Base-by-base conservation (phyloP, 2,113 vertebrate genomes). In the Heterocephalus glaber region DNA sequence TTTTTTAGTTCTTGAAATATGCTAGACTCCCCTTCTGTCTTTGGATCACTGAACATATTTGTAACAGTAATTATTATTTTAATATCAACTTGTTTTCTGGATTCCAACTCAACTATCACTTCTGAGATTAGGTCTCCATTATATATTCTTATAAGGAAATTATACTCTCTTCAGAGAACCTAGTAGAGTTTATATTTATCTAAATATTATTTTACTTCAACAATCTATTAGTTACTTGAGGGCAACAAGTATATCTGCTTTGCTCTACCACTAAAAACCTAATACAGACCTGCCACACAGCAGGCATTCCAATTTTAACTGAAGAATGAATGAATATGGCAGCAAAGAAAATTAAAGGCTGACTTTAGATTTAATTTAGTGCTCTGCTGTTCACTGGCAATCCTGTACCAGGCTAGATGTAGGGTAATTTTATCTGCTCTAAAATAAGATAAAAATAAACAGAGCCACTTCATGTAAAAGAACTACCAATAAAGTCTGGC, bases 41-140 rank as follows among this genome's bases (percentile, higher is more conserved):
- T 56, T 82, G 58, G 33, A 56, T 65, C 33, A 22, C 33, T 76
- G n/a, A 13, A 74, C 4, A 10, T 49, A 41, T 85, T 88, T 84
- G 13, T 65, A 79, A 95, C 9, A 66, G 47, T 58, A 80, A 89
- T 33, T 35, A 54, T 20, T 65, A 33, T 76, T 44, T 22, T 76
- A 92, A 38, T 38, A 47, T 16, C 47, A 85, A 35, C 76, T 79
- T 95, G 38, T 52, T 74, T 58, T 85, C 92, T 72, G 17, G 26
- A 95, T 94, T 90, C 66, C 74, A 95, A 49, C 20, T 90, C 63
- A 96, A 90, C 22, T 30, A 80, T 91, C n/a, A 89, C 2, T 80
- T 87, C 61, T 70, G 16, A 83, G 26, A 95, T 54, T 35, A 74
- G 35, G 38, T 30, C 33, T 10, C 44, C 12, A 44, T 26, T 72